Conservation (phyloP, 2,888 invertebrate species). For the Chesias legatella region DNA sequence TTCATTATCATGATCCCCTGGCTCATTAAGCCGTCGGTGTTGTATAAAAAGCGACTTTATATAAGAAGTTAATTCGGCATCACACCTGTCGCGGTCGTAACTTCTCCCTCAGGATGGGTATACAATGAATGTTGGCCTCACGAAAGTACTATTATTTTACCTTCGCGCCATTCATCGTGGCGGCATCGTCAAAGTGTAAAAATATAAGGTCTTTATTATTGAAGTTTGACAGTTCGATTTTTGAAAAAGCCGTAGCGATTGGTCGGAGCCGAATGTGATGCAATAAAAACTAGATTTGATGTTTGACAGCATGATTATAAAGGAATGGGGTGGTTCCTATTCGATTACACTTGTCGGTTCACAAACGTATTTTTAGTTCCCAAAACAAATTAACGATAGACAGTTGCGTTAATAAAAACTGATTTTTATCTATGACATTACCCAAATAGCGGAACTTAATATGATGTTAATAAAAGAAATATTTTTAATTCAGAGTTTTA, state of each 20-base stretch:
- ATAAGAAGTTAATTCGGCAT: conserved; percentile 77
- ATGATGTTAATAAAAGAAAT: too few species aligned
- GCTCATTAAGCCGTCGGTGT: conserved; percentile 69
- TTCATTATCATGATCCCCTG: conserved; percentile 67
- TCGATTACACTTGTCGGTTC: conserved; percentile 36
- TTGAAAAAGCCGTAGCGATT: conserved; percentile 48
- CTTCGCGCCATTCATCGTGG: conserved; percentile 54
- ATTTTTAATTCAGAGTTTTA: too few species aligned
- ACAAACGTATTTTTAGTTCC: conserved; percentile 32
- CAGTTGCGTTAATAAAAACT: too few species aligned
- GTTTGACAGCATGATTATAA: conserved; percentile 38
- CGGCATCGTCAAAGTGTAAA: conserved; percentile 68
- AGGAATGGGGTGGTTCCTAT: conserved; percentile 34
- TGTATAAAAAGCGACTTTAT: conserved; percentile 74
- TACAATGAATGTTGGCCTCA: conserved; percentile 69
- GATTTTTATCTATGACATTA: too few species aligned
- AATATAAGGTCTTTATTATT: conserved; percentile 69
- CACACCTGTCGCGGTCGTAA: conserved; percentile 78
- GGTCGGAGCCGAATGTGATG: conserved; percentile 43
- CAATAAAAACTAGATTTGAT: conserved; percentile 40
- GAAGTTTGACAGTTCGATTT: conserved; percentile 72
- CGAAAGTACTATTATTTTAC: conserved; percentile 61
- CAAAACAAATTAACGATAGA: conserved; percentile 5
- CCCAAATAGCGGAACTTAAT: too few species aligned
- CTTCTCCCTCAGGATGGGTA: conserved; percentile 67